phyloP scores from a whole-genome alignment of 2,113 vertebrate species.

The Passer montanus region DNA sequence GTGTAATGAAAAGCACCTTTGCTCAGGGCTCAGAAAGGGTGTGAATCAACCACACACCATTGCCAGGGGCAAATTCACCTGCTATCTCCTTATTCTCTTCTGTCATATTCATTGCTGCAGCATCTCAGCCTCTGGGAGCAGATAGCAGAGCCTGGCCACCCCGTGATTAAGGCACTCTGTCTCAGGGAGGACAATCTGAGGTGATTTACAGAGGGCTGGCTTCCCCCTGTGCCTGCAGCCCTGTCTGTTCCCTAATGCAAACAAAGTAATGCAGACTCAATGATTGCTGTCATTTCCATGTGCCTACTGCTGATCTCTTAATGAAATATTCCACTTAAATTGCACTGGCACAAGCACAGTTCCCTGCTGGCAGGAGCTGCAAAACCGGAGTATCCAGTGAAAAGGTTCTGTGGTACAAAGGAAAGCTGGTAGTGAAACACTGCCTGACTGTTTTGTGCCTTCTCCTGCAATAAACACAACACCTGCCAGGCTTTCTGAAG shows the following conservation, averaged over 20 bases:
- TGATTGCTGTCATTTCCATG: neutral
- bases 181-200: neutral
- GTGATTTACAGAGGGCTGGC: neutral
- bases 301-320: neutral
- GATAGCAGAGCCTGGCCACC: neutral
- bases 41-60: neutral
- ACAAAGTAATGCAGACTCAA: neutral
- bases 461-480: neutral
- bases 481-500: neutral
- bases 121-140: neutral
- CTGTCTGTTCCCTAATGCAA: neutral
- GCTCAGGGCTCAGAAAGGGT: neutral
- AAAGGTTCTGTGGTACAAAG: neutral
- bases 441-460: neutral
- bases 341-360: neutral
- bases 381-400: neutral
- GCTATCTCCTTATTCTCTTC: neutral
- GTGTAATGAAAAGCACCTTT: constrained; percentile 8
- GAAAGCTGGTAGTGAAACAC: neutral
- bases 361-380: neutral
- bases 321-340: neutral
- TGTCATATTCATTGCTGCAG: rapidly evolving
- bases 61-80: neutral
- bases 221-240: neutral
- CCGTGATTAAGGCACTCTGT: neutral